Conservation (phyloP, 2,888 invertebrate species). For the Drosophila greeni region DNA sequence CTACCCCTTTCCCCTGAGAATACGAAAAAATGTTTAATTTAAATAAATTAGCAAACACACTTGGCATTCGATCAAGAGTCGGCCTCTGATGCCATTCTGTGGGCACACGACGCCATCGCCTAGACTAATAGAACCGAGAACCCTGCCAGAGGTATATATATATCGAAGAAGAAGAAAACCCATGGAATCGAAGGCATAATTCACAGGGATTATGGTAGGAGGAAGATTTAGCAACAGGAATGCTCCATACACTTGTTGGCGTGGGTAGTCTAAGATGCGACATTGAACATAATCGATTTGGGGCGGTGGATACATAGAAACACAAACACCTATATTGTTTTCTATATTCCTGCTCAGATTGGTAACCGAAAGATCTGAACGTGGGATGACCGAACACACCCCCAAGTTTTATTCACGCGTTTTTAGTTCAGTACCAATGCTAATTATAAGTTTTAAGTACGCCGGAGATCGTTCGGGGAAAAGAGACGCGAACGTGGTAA, state of each 20-base stretch:
- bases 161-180: not conserved
- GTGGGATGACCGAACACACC: constrained; percentile 23
- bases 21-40: constrained; percentile 37
- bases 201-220: constrained; percentile 39
- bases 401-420: constrained; percentile 9
- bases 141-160: constrained; percentile 2
- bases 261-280: constrained; percentile 10
- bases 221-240: constrained; percentile 6
- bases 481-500: not conserved
- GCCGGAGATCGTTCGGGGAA: constrained; percentile 9
- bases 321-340: not conserved
- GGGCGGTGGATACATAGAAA: not conserved
- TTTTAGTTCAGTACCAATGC: constrained; percentile 8
- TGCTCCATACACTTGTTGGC: constrained; percentile 1
- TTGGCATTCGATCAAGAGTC: constrained; percentile 58
- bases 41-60: constrained; percentile 52
- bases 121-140: constrained; percentile 27
- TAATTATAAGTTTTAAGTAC: constrained; percentile 42
- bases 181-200: constrained; percentile 39
- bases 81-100: constrained; percentile 17
- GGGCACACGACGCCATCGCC: constrained; percentile 52
- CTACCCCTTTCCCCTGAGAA: not conserved
- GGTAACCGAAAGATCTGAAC: not conserved
- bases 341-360: not conserved
- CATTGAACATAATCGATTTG: constrained; percentile 9